A percentile compares a stretch with the other conserved stretches of the same genome.
Evolutionary conservation across 2,113 vertebrate genomes (phyloP).

Genomic region (Gnathonemus echidnorhynchus): DNA sequence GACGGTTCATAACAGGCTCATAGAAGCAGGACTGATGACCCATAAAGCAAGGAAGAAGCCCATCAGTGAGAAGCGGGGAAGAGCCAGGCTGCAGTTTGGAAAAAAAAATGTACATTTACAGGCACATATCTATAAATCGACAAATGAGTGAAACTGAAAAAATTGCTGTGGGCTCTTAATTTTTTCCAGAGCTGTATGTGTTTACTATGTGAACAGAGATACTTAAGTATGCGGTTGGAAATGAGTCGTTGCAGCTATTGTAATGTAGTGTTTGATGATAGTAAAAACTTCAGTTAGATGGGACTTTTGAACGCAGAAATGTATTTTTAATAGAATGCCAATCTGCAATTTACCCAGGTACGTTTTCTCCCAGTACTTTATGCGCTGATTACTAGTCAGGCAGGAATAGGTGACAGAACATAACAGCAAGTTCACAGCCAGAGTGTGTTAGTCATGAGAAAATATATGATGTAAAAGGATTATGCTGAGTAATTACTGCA

Average conservation of each 20-base stretch:
- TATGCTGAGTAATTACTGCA: not conserved
- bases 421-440: slow-evolving; percentile 3
- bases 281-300: not conserved
- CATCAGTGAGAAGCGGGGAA: not conserved
- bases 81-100: not conserved
- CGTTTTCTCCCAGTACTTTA: not conserved
- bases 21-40: not conserved
- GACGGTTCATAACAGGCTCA: not conserved
- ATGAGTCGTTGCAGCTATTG: not conserved
- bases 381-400: not conserved
- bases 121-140: not conserved
- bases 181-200: not conserved
- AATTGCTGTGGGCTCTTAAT: not conserved
- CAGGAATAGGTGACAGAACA: slow-evolving; percentile 8
- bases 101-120: not conserved
- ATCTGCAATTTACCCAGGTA: not conserved
- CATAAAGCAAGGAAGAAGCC: not conserved
- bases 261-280: not conserved
- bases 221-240: not conserved
- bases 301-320: not conserved
- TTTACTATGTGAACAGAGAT: not conserved
- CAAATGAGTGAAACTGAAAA: not conserved
- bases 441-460: not conserved
- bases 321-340: not conserved
- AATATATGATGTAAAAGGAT: not conserved